Evolutionary conservation across 2,888 invertebrate genomes (phyloP).

Genomic region (Auanema sp.): DNA sequence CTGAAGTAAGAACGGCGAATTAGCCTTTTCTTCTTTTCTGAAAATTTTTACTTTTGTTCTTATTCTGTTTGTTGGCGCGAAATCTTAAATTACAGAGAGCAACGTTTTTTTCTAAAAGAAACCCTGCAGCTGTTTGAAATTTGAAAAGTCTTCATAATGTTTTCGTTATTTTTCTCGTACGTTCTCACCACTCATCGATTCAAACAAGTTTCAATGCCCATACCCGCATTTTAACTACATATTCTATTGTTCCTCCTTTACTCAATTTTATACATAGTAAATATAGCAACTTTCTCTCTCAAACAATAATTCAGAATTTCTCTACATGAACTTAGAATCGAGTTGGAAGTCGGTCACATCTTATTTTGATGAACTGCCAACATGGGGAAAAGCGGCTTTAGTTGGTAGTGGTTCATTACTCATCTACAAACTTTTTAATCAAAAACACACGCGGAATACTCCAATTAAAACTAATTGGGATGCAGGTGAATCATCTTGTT

Average conservation of each 20-base stretch:
- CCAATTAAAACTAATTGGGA: conserved; percentile 41
- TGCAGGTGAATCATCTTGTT: conserved; percentile 17
- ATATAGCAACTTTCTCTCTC: not conserved
- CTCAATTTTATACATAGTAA: not conserved
- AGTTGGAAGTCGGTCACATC: conserved; percentile 12
- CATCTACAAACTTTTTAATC: conserved; percentile 40
- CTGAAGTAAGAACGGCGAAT: too few species aligned
- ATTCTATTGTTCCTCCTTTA: not conserved
- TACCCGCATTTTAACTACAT: not conserved
- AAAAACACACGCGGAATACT: conserved; percentile 22
- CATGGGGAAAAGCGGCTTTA: conserved; percentile 48
- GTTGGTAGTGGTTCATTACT: conserved; percentile 41
- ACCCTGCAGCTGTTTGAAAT: too few species aligned
- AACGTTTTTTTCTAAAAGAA: too few species aligned
- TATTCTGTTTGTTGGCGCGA: too few species aligned
- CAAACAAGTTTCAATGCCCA: not conserved
- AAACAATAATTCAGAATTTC: not conserved
- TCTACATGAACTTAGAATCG: not conserved
- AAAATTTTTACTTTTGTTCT: too few species aligned
- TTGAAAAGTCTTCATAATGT: too few species aligned
- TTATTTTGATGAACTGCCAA: conserved; percentile 40
- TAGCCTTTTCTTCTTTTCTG: too few species aligned
- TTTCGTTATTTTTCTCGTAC: too few species aligned
- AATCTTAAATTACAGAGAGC: too few species aligned
- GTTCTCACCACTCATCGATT: too few species aligned